These are phyloP conservation scores for Lutra lutra DNA, from an alignment of 2,797 vertebrate genomes.

Conservation along the genomic window DNA sequence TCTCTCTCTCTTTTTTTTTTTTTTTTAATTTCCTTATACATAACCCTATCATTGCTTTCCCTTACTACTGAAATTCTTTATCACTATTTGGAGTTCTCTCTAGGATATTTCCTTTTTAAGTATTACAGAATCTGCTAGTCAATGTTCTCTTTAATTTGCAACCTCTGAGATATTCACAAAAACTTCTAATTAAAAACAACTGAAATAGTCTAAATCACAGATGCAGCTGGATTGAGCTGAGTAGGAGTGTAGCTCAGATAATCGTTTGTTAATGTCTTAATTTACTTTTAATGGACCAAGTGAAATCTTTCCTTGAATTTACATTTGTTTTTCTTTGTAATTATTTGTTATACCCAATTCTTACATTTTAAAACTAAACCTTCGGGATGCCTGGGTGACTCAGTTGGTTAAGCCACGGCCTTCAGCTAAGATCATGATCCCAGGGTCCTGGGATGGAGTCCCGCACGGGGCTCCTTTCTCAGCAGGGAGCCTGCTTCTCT, in stretches of 20 bases:
- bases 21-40: not conserved
- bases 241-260: slow-evolving; percentile 47
- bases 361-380: slow-evolving; percentile 55
- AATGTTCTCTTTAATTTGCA: slow-evolving; percentile 48
- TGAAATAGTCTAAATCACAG: slow-evolving; percentile 60
- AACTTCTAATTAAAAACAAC: slow-evolving; percentile 66
- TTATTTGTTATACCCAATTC: slow-evolving; percentile 60
- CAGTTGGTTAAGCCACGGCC: no score
- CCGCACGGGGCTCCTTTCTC: no score
- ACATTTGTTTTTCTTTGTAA: slow-evolving; percentile 40
- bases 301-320: slow-evolving; percentile 62
- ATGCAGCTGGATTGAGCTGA: slow-evolving; percentile 51
- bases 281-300: slow-evolving; percentile 64
- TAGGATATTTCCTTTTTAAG: not conserved
- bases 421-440: no score
- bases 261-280: slow-evolving; percentile 53
- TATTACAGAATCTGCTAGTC: slow-evolving; percentile 41
- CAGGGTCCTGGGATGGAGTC: no score
- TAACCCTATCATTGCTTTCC: not conserved
- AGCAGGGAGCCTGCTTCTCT: no score
- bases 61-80: slow-evolving; percentile 6
- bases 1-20: not conserved
- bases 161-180: slow-evolving; percentile 53
- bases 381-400: not conserved
- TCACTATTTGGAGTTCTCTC: not conserved